Conservation (phyloP, 1,140 invertebrate species). For the Neotoxoptera formosana region DNA sequence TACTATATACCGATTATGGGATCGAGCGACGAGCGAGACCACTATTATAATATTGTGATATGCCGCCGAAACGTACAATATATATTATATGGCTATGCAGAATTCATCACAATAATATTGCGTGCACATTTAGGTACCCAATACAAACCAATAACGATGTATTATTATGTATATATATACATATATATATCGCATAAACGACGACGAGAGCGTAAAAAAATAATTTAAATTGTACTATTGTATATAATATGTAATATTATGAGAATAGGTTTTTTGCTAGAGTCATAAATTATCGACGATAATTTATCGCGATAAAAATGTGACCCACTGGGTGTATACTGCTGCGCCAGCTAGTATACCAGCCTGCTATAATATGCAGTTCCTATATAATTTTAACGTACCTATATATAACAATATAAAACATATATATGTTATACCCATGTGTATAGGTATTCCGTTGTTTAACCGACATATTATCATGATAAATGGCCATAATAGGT, state of each 20-base stretch:
- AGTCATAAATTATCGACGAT: background rate
- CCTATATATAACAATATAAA: background rate
- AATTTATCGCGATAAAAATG: constrained; percentile 16
- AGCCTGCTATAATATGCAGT: background rate
- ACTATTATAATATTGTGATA: background rate
- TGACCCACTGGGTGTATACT: background rate
- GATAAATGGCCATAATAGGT: background rate
- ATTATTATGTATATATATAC: background rate
- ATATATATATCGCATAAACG: no score
- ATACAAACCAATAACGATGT: background rate
- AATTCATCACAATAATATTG: background rate
- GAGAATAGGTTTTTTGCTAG: background rate
- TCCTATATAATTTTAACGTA: background rate
- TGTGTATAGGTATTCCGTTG: background rate
- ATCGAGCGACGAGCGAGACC: background rate
- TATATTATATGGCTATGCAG: background rate
- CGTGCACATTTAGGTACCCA: background rate
- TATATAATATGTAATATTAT: background rate
- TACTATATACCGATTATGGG: background rate
- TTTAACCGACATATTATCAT: constrained; percentile 13
- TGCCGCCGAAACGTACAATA: background rate
- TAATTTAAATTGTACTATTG: background rate
- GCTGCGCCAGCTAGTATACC: no score
- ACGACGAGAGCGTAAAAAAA: background rate
- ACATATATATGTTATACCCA: background rate